Conservation (phyloP, 2,113 vertebrate species). For the Embiotoca jacksoni region DNA sequence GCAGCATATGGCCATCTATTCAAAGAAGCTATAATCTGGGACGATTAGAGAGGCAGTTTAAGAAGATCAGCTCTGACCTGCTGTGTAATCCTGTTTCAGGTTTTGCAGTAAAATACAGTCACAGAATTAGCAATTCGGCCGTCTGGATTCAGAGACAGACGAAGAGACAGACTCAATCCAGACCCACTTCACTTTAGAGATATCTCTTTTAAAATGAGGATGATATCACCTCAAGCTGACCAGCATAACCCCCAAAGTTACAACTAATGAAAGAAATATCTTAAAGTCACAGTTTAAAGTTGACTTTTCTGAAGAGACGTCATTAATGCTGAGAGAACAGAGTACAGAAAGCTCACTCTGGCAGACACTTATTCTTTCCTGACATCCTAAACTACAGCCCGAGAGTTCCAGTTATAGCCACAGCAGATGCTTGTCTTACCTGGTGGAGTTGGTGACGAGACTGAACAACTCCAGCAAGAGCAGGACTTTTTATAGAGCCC, state of each 20-base stretch:
- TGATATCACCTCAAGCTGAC: background rate
- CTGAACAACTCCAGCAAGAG: slow-evolving; percentile 64
- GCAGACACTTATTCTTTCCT: background rate
- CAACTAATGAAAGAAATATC: background rate
- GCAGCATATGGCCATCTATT: slow-evolving; percentile 37
- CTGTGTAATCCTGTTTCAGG: slow-evolving; percentile 43
- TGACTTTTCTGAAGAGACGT: too few species aligned
- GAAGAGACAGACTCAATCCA: background rate
- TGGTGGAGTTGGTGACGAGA: slow-evolving; percentile 79
- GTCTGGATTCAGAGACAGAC: background rate
- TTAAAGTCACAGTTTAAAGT: background rate
- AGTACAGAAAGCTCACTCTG: background rate
- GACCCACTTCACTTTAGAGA: too few species aligned
- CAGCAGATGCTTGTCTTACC: slow-evolving; percentile 74
- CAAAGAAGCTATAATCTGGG: slow-evolving; percentile 52
- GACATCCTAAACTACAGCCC: background rate
- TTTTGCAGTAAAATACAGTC: slow-evolving; percentile 12
- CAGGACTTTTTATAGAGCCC: slow-evolving; percentile 78
- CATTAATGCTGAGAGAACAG: background rate
- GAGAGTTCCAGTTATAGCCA: slow-evolving; percentile 8
- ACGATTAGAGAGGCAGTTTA: slow-evolving; percentile 49
- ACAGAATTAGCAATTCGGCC: slow-evolving; percentile 25
- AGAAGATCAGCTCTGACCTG: slow-evolving; percentile 46
- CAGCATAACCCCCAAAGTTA: background rate
- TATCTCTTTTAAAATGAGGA: too few species aligned